These are phyloP conservation scores for Aelia acuminata DNA, from an alignment of 2,888 invertebrate genomes.

Conservation along the genomic window DNA sequence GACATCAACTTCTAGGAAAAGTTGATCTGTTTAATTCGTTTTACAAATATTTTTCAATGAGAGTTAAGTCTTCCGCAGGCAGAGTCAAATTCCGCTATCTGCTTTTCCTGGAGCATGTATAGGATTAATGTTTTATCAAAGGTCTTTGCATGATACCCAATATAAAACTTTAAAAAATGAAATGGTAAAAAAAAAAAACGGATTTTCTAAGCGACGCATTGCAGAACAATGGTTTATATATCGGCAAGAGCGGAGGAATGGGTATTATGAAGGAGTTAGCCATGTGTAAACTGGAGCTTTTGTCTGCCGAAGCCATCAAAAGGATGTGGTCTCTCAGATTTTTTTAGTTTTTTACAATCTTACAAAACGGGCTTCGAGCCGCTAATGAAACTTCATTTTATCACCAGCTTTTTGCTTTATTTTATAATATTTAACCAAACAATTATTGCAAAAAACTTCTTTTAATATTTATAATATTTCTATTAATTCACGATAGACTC, in stretches of 20 bases:
- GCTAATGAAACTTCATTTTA: conserved; percentile 21
- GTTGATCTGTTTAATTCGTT: too few relatives aligned
- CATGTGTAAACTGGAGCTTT: conserved; percentile 1
- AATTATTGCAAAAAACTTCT: not conserved
- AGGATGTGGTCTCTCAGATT: conserved; percentile 10
- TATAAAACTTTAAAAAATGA: not conserved
- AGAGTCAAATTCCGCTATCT: too few relatives aligned
- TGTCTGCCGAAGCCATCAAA: conserved; percentile 1
- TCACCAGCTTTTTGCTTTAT: not conserved
- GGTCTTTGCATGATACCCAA: not conserved
- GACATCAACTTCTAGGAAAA: too few relatives aligned
- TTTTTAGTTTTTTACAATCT: conserved; percentile 11
- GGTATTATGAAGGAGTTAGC: conserved; percentile 29
- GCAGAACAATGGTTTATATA: conserved; percentile 34
- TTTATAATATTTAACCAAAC: not conserved
- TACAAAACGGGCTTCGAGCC: not conserved
- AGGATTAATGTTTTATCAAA: not conserved
- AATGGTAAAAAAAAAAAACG: not conserved
- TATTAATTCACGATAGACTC: too few relatives aligned
- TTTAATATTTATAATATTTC: not conserved
- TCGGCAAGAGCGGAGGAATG: not conserved
- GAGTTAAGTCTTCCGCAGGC: too few relatives aligned
- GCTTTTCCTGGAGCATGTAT: too few relatives aligned
- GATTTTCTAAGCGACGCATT: not conserved
- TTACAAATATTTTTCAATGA: too few relatives aligned